These are phyloP conservation scores for Eira barbara DNA, from an alignment of 2,113 vertebrate species.

Conservation along the genomic window DNA sequence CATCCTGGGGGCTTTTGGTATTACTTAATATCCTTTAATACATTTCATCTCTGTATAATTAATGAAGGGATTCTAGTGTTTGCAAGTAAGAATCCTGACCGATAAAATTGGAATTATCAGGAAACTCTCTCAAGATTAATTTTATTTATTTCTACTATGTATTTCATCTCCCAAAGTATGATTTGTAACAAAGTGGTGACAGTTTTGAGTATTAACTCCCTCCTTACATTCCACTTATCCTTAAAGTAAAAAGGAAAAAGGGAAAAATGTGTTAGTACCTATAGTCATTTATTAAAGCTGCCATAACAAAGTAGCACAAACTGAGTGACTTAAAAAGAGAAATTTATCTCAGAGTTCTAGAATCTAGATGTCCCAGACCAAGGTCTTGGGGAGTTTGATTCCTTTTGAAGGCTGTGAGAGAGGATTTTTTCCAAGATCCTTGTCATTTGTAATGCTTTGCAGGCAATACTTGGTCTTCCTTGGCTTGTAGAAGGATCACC, in stretches of 20 bases:
- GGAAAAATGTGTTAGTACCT: background rate
- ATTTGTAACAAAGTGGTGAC: background rate
- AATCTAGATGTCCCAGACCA: background rate
- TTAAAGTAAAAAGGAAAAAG: background rate
- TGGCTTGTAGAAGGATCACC: background rate
- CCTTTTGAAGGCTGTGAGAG: background rate
- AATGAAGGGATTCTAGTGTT: background rate
- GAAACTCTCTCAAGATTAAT: background rate
- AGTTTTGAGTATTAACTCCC: background rate
- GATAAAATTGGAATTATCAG: background rate
- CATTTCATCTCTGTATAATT: background rate
- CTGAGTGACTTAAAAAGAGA: background rate
- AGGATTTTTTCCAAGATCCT: background rate
- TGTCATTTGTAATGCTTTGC: background rate
- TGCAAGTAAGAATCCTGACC: background rate
- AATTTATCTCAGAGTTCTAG: background rate
- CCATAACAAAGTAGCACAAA: background rate
- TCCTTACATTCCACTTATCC: background rate
- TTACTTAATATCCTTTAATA: background rate
- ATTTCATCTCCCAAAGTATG: background rate
- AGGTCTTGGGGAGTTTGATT: background rate
- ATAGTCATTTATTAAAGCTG: background rate
- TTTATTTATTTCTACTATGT: background rate
- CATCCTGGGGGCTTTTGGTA: background rate
- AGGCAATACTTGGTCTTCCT: fast-evolving